These are phyloP conservation scores for Characodon lateralis DNA, from an alignment of 2,797 vertebrate genomes.

Conservation along the genomic window DNA sequence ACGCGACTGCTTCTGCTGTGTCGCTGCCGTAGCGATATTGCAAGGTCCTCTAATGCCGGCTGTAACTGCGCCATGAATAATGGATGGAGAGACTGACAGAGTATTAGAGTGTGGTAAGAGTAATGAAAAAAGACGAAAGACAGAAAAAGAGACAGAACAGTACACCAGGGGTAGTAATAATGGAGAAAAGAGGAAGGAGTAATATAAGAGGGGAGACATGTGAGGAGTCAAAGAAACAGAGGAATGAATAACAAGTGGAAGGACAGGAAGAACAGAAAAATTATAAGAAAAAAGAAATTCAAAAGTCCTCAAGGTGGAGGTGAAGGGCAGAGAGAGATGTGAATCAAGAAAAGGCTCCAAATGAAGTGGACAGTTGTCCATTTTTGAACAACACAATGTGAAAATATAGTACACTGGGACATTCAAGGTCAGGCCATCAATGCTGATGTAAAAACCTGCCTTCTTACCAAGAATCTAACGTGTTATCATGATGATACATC, in stretches of 20 bases:
- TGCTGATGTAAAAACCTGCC: constrained; percentile 10
- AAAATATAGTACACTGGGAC: not conserved
- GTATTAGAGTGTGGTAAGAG: constrained; percentile 45
- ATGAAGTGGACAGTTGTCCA: not conserved
- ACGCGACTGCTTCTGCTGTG: constrained; percentile 66
- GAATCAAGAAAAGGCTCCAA: not conserved
- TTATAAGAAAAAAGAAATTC: not conserved
- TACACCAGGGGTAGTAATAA: constrained; percentile 17
- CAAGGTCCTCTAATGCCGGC: constrained; percentile 70
- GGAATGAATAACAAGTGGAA: constrained; percentile 1
- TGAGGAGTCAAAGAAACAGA: constrained; percentile 2
- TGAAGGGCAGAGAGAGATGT: not conserved
- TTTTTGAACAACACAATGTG: not conserved
- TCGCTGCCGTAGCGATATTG: constrained; percentile 74
- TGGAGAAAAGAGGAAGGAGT: constrained; percentile 12
- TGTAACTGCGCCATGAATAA: constrained; percentile 81
- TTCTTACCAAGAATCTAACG: not conserved
- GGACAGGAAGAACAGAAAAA: not conserved
- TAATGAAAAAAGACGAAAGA: constrained; percentile 11
- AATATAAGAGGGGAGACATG: constrained; percentile 13
- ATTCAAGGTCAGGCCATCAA: not conserved
- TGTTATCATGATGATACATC: not conserved
- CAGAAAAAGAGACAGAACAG: not conserved
- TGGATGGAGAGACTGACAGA: constrained; percentile 73
- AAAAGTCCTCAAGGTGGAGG: not conserved